These are phyloP conservation scores for Chymomyza fuscimana DNA, from an alignment of 2,888 invertebrate species.

Conservation along the genomic window DNA sequence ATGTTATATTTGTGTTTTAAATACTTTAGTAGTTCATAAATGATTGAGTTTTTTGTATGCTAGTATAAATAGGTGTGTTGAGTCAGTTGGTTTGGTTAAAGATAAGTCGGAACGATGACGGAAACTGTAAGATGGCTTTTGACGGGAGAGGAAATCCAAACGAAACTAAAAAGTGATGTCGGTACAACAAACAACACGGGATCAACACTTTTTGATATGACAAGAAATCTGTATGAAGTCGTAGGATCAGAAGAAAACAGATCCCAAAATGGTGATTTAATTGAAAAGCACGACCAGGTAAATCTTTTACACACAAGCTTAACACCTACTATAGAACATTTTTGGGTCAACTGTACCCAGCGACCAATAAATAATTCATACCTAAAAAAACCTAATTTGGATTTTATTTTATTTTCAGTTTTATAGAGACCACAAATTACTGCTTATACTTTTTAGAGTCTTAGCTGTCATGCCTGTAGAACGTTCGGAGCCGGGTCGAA, in stretches of 20 bases:
- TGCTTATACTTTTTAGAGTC: slow-evolving; percentile 83
- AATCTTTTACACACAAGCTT: background rate
- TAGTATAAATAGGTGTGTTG: background rate
- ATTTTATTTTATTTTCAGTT: slow-evolving; percentile 75
- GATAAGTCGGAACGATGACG: background rate
- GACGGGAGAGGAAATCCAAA: background rate
- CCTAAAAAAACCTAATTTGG: background rate
- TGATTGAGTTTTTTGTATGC: background rate
- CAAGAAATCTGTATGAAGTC: background rate
- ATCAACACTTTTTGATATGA: background rate
- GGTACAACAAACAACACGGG: background rate
- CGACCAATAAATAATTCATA: no score
- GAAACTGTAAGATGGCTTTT: background rate
- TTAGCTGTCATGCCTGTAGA: slow-evolving; percentile 85
- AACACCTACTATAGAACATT: no score
- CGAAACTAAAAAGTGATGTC: background rate
- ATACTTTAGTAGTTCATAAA: background rate
- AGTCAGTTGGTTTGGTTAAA: background rate
- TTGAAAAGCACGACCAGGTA: slow-evolving; percentile 1
- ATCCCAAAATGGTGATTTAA: background rate
- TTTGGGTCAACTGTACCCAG: no score
- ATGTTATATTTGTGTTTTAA: background rate
- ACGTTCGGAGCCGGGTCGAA: slow-evolving; percentile 81
- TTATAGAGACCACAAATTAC: slow-evolving; percentile 84
- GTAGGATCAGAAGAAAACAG: background rate